Base-by-base conservation (phyloP, 1,140 invertebrate species). In the Drosophila truncata region DNA sequence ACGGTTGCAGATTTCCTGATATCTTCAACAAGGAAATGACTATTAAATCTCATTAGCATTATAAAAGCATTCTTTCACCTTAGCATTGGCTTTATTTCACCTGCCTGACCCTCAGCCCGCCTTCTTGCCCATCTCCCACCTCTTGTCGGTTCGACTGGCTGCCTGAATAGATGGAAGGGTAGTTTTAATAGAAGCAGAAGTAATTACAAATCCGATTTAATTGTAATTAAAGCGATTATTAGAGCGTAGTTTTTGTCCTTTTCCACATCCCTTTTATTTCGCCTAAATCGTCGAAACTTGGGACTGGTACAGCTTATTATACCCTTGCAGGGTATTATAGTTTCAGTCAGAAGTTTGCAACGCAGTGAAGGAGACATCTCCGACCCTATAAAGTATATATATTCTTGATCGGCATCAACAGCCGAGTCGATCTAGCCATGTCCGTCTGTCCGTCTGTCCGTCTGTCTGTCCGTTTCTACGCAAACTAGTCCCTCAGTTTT, bases 221-320 rank as follows among this genome's bases (percentile, higher is more conserved):
- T 80, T 84, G 76, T 77, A 77, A 80, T 77, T 84, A 84, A 84
- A 78, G 72, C 63, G 81, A 84, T 84, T 84, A 84, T 80, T 84
- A 72, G 58, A 37, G 37, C 42, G 41, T 47, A 33, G 42, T 16
- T 52, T 59, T 76, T 46, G 11, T 33, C 23, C 20, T 10, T 14
- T 42, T 35, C n/a, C n/a, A 42, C n/a, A 11, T 33, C n/a, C 25
- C 18, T 20, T 10, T 20, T 29, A 35, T 27, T 27, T 13, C 4
- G 27, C n/a, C 11, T 79, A 66, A 75, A 76, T 72, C 76, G 67
- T 58, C 50, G 54, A 62, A 61, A 66, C 59, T 61, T 79, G 60
- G 47, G 54, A 62, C 61, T 65, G 67, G n/a, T 47, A 25, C 62
- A 78, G 60, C 80, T 80, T 80, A 71, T 76, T n/a, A n/a, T n/a